These are phyloP conservation scores for Scaptomyza polygonia DNA, from an alignment of 2,888 invertebrate genomes.

Conservation along the genomic window DNA sequence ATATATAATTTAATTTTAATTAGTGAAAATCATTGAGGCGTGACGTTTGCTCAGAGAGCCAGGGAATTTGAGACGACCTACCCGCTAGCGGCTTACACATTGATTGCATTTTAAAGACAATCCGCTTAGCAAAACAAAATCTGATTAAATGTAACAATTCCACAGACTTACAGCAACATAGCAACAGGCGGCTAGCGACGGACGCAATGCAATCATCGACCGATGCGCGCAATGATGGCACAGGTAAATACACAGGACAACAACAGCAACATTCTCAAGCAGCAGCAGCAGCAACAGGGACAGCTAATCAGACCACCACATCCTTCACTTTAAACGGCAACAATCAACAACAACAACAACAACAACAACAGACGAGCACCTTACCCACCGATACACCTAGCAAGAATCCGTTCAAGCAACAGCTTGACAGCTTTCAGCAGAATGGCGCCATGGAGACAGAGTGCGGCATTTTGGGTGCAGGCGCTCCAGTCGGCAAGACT, in stretches of 20 bases:
- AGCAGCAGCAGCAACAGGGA: conserved; percentile 27
- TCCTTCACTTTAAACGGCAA: conserved; percentile 72
- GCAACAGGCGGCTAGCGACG: conserved; percentile 83
- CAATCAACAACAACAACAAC: conserved; percentile 37
- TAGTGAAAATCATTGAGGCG: conserved; percentile 61
- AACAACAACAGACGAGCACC: conserved; percentile 26
- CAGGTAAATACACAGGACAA: conserved; percentile 65
- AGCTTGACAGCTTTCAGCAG: conserved; percentile 60
- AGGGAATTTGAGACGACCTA: conserved; percentile 10
- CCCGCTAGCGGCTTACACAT: conserved; percentile 57
- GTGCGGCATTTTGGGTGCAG: conserved; percentile 65
- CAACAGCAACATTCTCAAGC: conserved; percentile 28
- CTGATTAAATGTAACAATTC: conserved; percentile 25
- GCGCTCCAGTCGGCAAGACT: conserved; percentile 31
- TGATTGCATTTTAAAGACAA: conserved; percentile 73
- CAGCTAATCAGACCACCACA: conserved; percentile 73
- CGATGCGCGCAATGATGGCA: conserved; percentile 83
- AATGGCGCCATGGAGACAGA: conserved; percentile 72
- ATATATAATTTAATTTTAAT: conserved; percentile 69
- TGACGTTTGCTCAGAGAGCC: conserved; percentile 16
- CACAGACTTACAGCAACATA: conserved; percentile 44
- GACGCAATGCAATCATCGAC: conserved; percentile 85
- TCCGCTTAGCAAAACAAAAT: conserved; percentile 58
- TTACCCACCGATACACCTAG: conserved; percentile 64
- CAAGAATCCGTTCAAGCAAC: conserved; percentile 82